These are phyloP conservation scores for Tachyglossus aculeatus DNA, from an alignment of 2,797 vertebrate genomes.

Conservation along the genomic window DNA sequence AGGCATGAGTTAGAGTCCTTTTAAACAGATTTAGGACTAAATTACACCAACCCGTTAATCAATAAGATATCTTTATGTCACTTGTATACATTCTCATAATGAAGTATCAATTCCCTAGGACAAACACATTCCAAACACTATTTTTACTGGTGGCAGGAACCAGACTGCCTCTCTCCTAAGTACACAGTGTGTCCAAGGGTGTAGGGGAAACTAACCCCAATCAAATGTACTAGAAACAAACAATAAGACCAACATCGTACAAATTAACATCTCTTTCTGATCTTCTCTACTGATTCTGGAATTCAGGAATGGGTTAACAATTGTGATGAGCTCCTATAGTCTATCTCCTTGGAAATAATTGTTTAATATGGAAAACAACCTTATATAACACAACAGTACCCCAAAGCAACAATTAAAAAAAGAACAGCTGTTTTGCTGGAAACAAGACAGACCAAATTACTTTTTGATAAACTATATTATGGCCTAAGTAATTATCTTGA, in stretches of 20 bases:
- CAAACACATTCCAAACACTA: not conserved
- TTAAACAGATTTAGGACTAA: not conserved
- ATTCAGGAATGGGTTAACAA: constrained; percentile 1
- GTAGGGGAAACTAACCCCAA: not conserved
- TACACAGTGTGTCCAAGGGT: not conserved
- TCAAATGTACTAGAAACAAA: not conserved
- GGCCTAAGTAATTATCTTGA: constrained; percentile 29
- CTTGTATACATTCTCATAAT: no score
- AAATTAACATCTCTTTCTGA: not conserved
- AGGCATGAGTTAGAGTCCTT: not conserved
- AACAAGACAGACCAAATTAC: constrained; percentile 5
- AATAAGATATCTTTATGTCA: no score
- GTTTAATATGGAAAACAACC: not conserved
- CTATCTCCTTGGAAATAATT: constrained; percentile 11
- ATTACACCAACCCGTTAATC: no score
- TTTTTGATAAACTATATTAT: constrained; percentile 29
- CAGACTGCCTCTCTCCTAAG: not conserved
- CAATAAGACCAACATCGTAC: not conserved
- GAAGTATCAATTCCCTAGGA: constrained; percentile 3
- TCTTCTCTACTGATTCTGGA: not conserved
- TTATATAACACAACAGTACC: constrained; percentile 29
- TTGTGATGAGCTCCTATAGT: constrained; percentile 3
- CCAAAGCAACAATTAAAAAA: constrained; percentile 23
- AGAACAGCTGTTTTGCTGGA: constrained; percentile 33
- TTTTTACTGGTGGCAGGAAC: not conserved